Conservation (phyloP, 2,888 invertebrate species). For the Danaus chrysippus region DNA sequence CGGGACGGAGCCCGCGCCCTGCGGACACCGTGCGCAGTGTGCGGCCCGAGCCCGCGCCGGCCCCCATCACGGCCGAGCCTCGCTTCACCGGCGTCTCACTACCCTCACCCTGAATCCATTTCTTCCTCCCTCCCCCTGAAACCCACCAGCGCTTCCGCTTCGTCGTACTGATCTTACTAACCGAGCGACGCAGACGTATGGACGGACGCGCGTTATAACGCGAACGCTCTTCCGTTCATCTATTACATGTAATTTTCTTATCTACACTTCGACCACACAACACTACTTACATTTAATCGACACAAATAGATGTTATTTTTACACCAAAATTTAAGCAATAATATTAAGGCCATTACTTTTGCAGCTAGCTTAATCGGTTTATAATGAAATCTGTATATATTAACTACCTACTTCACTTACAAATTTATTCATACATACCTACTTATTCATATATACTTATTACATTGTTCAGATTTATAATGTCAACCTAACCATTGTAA, state of each 20-base stretch:
- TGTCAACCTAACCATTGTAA: slow-evolving; percentile 39
- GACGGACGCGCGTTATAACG: slow-evolving; percentile 64
- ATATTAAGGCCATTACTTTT: slow-evolving; percentile 25
- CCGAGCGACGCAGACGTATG: slow-evolving; percentile 62
- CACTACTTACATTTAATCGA: slow-evolving; percentile 70
- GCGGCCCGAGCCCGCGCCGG: slow-evolving; percentile 67
- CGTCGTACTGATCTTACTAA: slow-evolving; percentile 69
- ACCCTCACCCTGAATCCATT: slow-evolving; percentile 34
- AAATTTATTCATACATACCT: slow-evolving; percentile 33
- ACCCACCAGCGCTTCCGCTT: slow-evolving; percentile 65
- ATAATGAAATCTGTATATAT: slow-evolving; percentile 54
- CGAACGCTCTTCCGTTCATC: slow-evolving; percentile 72
- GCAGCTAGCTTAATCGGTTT: slow-evolving; percentile 21
- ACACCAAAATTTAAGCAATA: slow-evolving; percentile 64
- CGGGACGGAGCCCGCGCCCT: slow-evolving; percentile 67
- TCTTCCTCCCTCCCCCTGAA: slow-evolving; percentile 36
- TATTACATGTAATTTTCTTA: slow-evolving; percentile 51
- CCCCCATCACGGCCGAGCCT: slow-evolving; percentile 64
- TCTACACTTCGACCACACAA: slow-evolving; percentile 70
- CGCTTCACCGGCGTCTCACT: slow-evolving; percentile 60
- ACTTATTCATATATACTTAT: slow-evolving; percentile 33
- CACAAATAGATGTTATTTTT: slow-evolving; percentile 78
- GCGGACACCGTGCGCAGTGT: slow-evolving; percentile 46
- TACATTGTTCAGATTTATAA: neutral
- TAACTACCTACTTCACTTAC: slow-evolving; percentile 34